Conservation (phyloP, 2,113 vertebrate genomes). For the Hepsetus odoe region DNA sequence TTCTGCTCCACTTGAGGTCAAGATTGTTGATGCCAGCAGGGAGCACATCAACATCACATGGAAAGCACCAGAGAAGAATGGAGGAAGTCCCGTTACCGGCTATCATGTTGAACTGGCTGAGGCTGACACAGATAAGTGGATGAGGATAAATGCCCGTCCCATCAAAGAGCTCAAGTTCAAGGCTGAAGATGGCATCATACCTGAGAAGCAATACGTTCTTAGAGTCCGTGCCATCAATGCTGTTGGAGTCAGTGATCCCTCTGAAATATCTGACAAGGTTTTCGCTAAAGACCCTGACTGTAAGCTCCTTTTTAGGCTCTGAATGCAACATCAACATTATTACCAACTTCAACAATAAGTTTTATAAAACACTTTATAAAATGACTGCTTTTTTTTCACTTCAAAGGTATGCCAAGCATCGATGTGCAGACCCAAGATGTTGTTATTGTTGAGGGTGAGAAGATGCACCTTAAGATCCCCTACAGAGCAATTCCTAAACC, state of each 20-base stretch:
- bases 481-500: slow-evolving; percentile 92
- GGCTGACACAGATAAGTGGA: slow-evolving; percentile 96
- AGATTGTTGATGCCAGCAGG: slow-evolving; percentile 88
- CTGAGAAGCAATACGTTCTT: slow-evolving; percentile 94
- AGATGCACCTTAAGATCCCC: slow-evolving; percentile 86
- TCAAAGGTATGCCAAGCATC: slow-evolving; percentile 86
- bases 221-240: slow-evolving; percentile 94
- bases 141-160: slow-evolving; percentile 91
- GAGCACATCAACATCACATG: slow-evolving; percentile 91
- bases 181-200: slow-evolving; percentile 91
- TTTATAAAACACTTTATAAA: neutral
- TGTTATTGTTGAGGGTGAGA: slow-evolving; percentile 91
- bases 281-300: slow-evolving; percentile 96
- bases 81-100: slow-evolving; percentile 90
- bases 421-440: slow-evolving; percentile 86
- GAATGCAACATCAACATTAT: no score
- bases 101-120: slow-evolving; percentile 96
- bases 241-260: slow-evolving; percentile 91
- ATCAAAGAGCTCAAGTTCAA: slow-evolving; percentile 91
- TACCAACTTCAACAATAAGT: no score
- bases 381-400: neutral
- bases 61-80: slow-evolving; percentile 92
- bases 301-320: slow-evolving; percentile 70
- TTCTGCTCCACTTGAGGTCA: slow-evolving; percentile 89
- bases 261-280: slow-evolving; percentile 91